phyloP scores from a whole-genome alignment of 1,140 invertebrate species.

The Telenomus remus region DNA sequence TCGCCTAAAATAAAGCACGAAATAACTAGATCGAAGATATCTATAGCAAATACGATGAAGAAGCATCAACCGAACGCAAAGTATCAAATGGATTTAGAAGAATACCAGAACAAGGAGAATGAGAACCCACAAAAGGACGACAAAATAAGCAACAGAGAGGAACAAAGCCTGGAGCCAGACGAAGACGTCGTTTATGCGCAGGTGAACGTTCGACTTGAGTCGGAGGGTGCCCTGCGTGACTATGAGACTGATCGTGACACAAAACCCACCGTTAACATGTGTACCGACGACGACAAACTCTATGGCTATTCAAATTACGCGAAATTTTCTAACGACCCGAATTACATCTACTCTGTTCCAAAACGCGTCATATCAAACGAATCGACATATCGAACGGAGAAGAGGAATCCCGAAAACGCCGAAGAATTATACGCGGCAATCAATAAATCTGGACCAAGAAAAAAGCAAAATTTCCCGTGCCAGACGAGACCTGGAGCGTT shows the following conservation, averaged over 20 bases:
- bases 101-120: constrained; percentile 82
- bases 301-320: constrained; percentile 64
- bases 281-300: constrained; percentile 54
- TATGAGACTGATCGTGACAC: constrained; percentile 61
- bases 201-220: constrained; percentile 69
- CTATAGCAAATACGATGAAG: constrained; percentile 64
- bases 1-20: constrained; percentile 62
- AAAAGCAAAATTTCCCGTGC: constrained; percentile 64
- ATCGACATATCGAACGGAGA: constrained; percentile 57
- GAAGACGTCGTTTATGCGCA: constrained; percentile 71
- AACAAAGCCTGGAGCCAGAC: constrained; percentile 57
- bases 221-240: constrained; percentile 71
- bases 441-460: constrained; percentile 66
- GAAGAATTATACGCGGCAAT: constrained; percentile 73
- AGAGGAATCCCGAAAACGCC: constrained; percentile 61
- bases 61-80: constrained; percentile 56
- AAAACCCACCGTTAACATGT: constrained; percentile 15
- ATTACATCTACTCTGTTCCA: constrained; percentile 65
- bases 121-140: constrained; percentile 78
- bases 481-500: constrained; percentile 69
- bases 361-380: constrained; percentile 64
- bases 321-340: constrained; percentile 55
- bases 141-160: constrained; percentile 6
- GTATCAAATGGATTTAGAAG: constrained; percentile 74
- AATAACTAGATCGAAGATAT: constrained; percentile 66